These are phyloP conservation scores for Uloborus plumipes DNA, from an alignment of 2,888 invertebrate species.

Conservation along the genomic window DNA sequence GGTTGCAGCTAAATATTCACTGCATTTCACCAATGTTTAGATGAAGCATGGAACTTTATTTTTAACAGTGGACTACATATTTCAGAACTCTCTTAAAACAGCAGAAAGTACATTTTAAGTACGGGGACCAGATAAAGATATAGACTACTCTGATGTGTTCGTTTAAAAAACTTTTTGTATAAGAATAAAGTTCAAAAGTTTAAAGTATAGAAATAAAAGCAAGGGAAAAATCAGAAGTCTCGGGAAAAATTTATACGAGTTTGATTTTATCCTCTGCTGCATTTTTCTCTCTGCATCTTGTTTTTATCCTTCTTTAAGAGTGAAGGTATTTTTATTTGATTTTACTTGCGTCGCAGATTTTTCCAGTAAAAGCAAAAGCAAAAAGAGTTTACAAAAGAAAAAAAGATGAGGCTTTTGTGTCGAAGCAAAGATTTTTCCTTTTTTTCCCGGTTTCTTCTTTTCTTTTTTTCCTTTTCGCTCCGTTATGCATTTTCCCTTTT, in stretches of 20 bases:
- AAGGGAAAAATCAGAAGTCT: slow-evolving; percentile 22
- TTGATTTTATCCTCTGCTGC: slow-evolving; percentile 58
- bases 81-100: too few relatives aligned
- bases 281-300: slow-evolving; percentile 37
- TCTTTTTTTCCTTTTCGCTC: slow-evolving; percentile 13
- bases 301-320: slow-evolving; percentile 62
- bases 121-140: too few relatives aligned
- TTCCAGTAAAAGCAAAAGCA: slow-evolving; percentile 11
- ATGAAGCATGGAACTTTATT: too few relatives aligned
- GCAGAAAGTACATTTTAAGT: too few relatives aligned
- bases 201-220: slow-evolving; percentile 5
- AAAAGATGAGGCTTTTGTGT: slow-evolving; percentile 27
- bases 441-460: too few relatives aligned
- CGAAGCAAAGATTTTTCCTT: slow-evolving; percentile 36
- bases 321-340: slow-evolving; percentile 62
- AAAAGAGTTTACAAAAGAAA: slow-evolving; percentile 13
- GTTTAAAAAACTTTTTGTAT: too few relatives aligned
- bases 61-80: too few relatives aligned
- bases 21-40: too few relatives aligned
- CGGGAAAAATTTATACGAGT: slow-evolving; percentile 60
- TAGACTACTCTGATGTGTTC: too few relatives aligned
- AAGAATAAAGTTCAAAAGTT: too few relatives aligned
- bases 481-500: slow-evolving; percentile 55
- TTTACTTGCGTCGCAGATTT: slow-evolving; percentile 60
- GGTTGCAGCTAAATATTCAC: too few relatives aligned